These are phyloP conservation scores for Triplophysa rosa DNA, from an alignment of 2,113 vertebrate genomes.

Conservation along the genomic window DNA sequence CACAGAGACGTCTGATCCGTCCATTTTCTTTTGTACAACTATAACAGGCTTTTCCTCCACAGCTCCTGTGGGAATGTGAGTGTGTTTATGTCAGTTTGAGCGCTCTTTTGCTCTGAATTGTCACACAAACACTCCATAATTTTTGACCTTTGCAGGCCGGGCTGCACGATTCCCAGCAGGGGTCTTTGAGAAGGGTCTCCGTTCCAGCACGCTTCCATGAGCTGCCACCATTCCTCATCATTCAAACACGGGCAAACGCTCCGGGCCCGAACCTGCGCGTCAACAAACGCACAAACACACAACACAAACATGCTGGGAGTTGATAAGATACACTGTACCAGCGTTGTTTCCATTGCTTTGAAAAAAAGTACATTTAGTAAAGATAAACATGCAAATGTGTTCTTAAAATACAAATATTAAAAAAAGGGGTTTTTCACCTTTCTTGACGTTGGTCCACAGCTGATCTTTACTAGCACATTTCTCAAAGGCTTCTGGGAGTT, in stretches of 20 bases:
- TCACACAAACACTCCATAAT: conserved; percentile 90
- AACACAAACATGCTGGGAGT: no score
- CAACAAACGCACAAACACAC: conserved; percentile 31
- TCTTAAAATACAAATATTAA: not conserved
- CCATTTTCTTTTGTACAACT: not conserved
- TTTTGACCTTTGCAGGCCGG: conserved; percentile 87
- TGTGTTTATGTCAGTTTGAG: conserved; percentile 80
- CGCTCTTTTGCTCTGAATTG: conserved; percentile 69
- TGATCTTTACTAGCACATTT: conserved; percentile 97
- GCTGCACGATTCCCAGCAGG: conserved; percentile 93
- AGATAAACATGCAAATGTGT: no score
- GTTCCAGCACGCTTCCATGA: conserved; percentile 98
- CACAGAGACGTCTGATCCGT: not conserved
- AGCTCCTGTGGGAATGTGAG: not conserved
- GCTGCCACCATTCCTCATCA: conserved; percentile 97
- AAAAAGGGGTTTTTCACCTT: conserved; percentile 86
- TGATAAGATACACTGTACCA: no score
- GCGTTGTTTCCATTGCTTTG: no score
- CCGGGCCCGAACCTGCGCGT: conserved; percentile 84
- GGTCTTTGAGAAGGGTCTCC: conserved; percentile 91
- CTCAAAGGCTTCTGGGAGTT: conserved; percentile 96
- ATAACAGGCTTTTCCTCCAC: conserved; percentile 50
- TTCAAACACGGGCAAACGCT: conserved; percentile 87
- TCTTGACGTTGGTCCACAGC: conserved; percentile 96
- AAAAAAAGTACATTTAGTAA: no score